Evolutionary conservation across 2,888 invertebrate species (phyloP), one percentile per base, ranked within the genome.

Genomic region (Cephus spinipes): DNA sequence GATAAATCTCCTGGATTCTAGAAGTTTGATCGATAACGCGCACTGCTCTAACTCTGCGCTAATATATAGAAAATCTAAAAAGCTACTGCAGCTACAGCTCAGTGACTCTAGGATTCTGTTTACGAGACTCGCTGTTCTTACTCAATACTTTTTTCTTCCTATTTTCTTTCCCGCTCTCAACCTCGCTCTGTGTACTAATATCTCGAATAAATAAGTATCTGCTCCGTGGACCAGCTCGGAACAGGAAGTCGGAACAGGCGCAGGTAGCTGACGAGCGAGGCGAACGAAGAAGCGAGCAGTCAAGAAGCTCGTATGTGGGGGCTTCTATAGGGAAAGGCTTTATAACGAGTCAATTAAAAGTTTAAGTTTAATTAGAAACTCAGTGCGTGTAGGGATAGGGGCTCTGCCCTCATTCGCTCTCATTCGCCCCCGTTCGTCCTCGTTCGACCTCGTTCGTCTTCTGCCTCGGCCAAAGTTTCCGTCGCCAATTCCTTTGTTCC

Each of bases 361-460:
- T 91, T 91, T 83, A 87, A 90, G 90, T 91, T 90, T 91, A 91
- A 90, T 91, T 91, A 90, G 89, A 90, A 91, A 90, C 89, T 90
- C 85, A 82, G 83, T 77, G 84, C 86, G 81, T 84, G 83, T 83
- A 85, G 81, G 82, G 82, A 33, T 71, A 23, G 12, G 71, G 31
- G 71, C 78, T 80, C 73, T 34, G 74, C 74, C 73, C 73, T 68
- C 75, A 73, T 80, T 80, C 79, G 75, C 69, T 77, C 75, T 77
- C 79, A 76, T 81, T 78, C 77, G 74, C 79, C 81, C 80, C 74
- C 74, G 73, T 79, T 80, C 78, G 77, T 68, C 79, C 75, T 78
- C n/a, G n/a, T n/a, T n/a, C n/a, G n/a, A n/a, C n/a, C n/a, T n/a
- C 79, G 76, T 81, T 78, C 77, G 74, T 80, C 82, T 79, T 76